Conservation (phyloP, 2,113 vertebrate genomes). For the Entosphenus tridentatus region DNA sequence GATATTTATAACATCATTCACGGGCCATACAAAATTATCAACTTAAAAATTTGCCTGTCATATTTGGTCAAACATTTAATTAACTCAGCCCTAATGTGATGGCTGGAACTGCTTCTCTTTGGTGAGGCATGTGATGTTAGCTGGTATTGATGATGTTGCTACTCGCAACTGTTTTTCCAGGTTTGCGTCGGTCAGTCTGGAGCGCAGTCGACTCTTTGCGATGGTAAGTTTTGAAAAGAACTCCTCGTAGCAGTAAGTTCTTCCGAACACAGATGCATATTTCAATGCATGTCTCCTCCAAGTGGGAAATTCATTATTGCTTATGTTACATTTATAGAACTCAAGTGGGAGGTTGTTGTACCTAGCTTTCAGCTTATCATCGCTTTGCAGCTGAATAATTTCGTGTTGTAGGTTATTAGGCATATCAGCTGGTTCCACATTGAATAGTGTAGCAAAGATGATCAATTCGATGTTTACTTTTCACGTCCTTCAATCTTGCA, state of each 20-base stretch:
- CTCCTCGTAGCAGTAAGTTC: conserved; percentile 14
- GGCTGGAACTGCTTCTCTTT: conserved; percentile 14
- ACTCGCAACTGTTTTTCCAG: conserved; percentile 14
- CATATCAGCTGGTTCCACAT: conserved; percentile 16
- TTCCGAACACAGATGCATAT: conserved; percentile 18
- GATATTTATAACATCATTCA: too few species aligned
- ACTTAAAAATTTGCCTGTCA: too few species aligned
- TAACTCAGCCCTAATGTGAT: conserved; percentile 2
- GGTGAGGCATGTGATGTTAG: conserved; percentile 12
- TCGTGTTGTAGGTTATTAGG: conserved; percentile 17
- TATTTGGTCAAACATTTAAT: background rate
- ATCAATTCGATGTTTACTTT: conserved; percentile 15
- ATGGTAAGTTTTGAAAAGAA: conserved; percentile 16
- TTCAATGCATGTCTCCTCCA: conserved; percentile 18
- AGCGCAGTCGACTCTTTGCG: conserved; percentile 8
- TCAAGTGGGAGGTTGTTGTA: conserved; percentile 16
- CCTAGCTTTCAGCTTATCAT: conserved; percentile 16
- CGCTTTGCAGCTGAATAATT: conserved; percentile 18
- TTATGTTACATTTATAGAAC: conserved; percentile 13
- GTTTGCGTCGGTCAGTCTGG: conserved; percentile 15
- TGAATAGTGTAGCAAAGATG: conserved; percentile 17
- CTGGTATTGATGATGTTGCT: conserved; percentile 12
- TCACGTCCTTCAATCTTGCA: conserved; percentile 14
- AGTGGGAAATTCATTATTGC: conserved; percentile 15
- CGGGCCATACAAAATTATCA: too few species aligned